These are phyloP conservation scores for Limonius californicus DNA, from an alignment of 1,140 invertebrate species.

Conservation along the genomic window DNA sequence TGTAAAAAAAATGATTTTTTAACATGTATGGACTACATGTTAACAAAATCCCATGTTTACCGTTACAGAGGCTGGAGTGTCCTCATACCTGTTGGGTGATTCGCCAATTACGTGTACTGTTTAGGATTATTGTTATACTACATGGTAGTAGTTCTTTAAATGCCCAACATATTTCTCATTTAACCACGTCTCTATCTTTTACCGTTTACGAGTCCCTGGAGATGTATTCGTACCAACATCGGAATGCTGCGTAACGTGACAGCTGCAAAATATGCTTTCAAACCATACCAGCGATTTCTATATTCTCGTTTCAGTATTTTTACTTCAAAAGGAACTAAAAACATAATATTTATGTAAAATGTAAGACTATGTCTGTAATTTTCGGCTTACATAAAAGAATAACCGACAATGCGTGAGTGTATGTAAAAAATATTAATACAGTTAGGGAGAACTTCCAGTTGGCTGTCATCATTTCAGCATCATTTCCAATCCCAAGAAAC, in stretches of 20 bases:
- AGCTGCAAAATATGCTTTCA: constrained; percentile 86
- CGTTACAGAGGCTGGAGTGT: no score
- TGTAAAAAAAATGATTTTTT: no score
- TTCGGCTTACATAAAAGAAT: constrained; percentile 55
- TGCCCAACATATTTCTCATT: no score
- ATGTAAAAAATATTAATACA: constrained; percentile 59
- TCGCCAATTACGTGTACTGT: no score
- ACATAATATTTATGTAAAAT: no score
- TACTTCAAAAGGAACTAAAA: constrained; percentile 81
- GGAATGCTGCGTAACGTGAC: constrained; percentile 71
- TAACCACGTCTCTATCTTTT: no score
- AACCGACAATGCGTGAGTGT: constrained; percentile 59
- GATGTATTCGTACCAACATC: constrained; percentile 53
- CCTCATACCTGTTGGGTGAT: no score
- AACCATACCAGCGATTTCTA: constrained; percentile 90
- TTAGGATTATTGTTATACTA: no score
- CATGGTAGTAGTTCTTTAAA: no score
- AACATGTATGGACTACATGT: no score
- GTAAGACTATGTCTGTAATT: neutral
- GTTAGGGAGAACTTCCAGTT: constrained; percentile 59
- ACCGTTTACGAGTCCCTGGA: no score
- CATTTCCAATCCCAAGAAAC: constrained; percentile 54
- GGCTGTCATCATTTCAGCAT: constrained; percentile 50
- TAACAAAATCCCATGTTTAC: no score
- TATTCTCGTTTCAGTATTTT: constrained; percentile 82